Evolutionary conservation across 2,888 invertebrate genomes (phyloP).

Genomic region (Ischnus inquisitorius): DNA sequence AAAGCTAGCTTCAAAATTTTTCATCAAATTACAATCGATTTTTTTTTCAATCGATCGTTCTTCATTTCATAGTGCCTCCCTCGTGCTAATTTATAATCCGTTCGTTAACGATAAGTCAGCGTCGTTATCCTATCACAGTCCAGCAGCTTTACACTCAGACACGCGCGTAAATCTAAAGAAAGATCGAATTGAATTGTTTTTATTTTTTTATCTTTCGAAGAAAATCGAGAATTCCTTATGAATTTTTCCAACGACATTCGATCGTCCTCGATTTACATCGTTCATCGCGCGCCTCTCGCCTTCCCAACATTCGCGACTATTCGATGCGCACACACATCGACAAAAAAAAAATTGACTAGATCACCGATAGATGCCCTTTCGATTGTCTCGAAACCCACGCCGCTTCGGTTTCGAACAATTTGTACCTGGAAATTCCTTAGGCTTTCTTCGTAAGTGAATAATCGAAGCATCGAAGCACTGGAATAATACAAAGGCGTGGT

Average conservation of each 20-base stretch:
- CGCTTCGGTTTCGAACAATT: not conserved
- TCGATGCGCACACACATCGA: conserved; percentile 8
- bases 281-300: not conserved
- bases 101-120: conserved; percentile 46
- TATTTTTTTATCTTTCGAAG: not conserved
- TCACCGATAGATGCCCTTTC: conserved; percentile 7
- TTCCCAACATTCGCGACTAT: not conserved
- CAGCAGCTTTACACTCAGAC: conserved; percentile 43
- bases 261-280: conserved; percentile 8
- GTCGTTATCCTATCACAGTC: conserved; percentile 63
- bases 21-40: conserved; percentile 5
- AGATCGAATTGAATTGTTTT: not conserved
- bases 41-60: not conserved
- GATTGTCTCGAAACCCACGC: not conserved
- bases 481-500: conserved; percentile 4
- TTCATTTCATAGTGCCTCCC: conserved; percentile 20
- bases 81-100: conserved; percentile 36
- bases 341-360: conserved; percentile 15
- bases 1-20: conserved; percentile 35
- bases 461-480: not conserved
- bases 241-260: not conserved
- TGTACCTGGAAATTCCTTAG: conserved; percentile 27
- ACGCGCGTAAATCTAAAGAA: not conserved
- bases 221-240: not conserved
- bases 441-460: conserved; percentile 13